Evolutionary conservation across 2,797 vertebrate species (phyloP).

Genomic region (Gymnoscopelus braueri): DNA sequence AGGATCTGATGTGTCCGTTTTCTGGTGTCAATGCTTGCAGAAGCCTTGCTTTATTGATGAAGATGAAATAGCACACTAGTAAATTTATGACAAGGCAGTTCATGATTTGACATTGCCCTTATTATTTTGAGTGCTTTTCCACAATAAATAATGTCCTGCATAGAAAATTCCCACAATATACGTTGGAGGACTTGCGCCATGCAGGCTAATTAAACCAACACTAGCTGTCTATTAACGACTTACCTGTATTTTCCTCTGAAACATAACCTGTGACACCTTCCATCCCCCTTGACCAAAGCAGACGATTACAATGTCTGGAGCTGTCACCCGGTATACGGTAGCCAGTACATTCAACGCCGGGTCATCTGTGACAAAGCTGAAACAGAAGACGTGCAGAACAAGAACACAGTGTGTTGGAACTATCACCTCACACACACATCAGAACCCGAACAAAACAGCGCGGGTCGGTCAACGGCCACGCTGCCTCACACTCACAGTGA

Average conservation of each 20-base stretch:
- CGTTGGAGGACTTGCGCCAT: constrained; percentile 14
- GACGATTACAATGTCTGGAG: constrained; percentile 77
- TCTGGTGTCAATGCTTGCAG: neutral
- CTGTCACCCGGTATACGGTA: constrained; percentile 74
- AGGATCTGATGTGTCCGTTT: neutral
- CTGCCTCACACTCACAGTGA: constrained; percentile 62
- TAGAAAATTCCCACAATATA: too few species aligned
- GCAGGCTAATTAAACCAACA: constrained; percentile 60
- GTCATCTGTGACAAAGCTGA: constrained; percentile 71
- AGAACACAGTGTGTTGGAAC: constrained; percentile 78
- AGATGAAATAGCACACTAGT: neutral
- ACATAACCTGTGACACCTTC: constrained; percentile 68
- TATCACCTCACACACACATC: constrained; percentile 73
- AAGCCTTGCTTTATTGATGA: neutral
- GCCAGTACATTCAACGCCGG: constrained; percentile 69
- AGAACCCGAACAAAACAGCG: constrained; percentile 63
- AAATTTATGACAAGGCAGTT: neutral
- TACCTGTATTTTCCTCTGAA: constrained; percentile 76
- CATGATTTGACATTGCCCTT: neutral
- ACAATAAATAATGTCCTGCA: neutral
- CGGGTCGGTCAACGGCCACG: constrained; percentile 57
- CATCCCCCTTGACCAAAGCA: constrained; percentile 62
- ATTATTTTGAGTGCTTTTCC: neutral
- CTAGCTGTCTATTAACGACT: constrained; percentile 48
- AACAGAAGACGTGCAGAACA: constrained; percentile 75